Base-by-base conservation (phyloP, 1,140 invertebrate genomes). In the Aphelinus certus region DNA sequence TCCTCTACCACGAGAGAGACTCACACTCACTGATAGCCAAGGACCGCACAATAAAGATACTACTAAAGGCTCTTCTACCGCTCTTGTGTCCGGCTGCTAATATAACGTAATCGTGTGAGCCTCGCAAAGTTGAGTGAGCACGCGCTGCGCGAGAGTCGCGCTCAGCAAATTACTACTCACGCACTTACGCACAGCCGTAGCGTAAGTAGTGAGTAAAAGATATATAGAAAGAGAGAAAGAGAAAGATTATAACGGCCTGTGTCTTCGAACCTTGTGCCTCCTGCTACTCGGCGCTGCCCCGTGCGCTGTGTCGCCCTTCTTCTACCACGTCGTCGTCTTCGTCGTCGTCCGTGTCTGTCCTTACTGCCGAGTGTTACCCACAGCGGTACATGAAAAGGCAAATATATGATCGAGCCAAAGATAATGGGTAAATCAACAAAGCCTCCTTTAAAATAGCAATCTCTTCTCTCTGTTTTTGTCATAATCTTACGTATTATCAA, bases 381-480 rank as follows among this genome's bases (percentile, higher is more conserved):
- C 42, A 71, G 49, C 66, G 75, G 75, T 73, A 76, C 75, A 76
- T 76, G 75, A 76, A 76, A 70, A 76, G 71, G 75, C 75, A 76
- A 76, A 76, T 76, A 68, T 73, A 76, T 68, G 70, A 76, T 69
- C 75, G 75, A 76, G 75, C 75, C 75, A 76, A 73, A 73, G 58
- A 76, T 76, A 58, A 76, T 76, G 75, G 75, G 75, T 76, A 76
- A 76, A 75, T 43, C 9, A 46, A 43, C 53, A 42, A 26, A 26
- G 0, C 64, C 42, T 62, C 70, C 60, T 56, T 72, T 76, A 64
- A 49, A 65, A 58, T 60, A 43, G 68, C 65, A 71, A 60, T 71
- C 57, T 75, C 68, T 65, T 61, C 4, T 65, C 55, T 71, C 61
- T 71, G 46, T 75, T 65, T 71, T 71, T 75, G 46, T 66, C 64